Evolutionary conservation across 2,888 invertebrate genomes (phyloP), one percentile per base, ranked within the genome.

Genomic region (Nebria brevicollis): DNA sequence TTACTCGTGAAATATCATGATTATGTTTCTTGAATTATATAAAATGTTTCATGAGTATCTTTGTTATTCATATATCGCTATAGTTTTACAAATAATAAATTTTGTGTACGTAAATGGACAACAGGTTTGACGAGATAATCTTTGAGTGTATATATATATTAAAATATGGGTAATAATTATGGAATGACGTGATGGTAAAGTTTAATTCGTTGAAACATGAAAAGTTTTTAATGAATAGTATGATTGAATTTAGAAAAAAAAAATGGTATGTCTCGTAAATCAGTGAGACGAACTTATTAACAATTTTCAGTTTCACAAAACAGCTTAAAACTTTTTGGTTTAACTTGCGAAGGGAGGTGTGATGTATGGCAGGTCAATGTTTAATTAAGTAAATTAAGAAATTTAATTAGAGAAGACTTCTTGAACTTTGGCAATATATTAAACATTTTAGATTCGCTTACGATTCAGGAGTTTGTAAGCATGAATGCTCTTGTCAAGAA

Each of bases 311-410:
- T 54, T 54, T 72, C 77, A 26, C 26, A 72, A 72, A 72, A 65
- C 64, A 34, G 77, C 77, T 77, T 77, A 77, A 77, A 77, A 77
- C 72, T 77, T 68, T 72, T 43, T 25, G 54, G 11, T 54, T 54
- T 54, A 54, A 54, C 7, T 54, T 11, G 54, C 13, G 54, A 13
- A 20, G 13, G 54, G 54, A 54, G 54, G 75, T 77, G 72, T 77
- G 77, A 77, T 77, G 72, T 77, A 77, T 72, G 42, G 77, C 72
- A 77, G 70, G 72, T 77, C 77, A 54, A 77, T 77, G 77, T 77
- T 77, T 77, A 77, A 77, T 77, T 77, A 77, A 77, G 26, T 77
- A 77, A 77, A 77, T 77, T 70, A 77, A 77, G 77, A 77, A 77
- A 77, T 77, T 77, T 77, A 77, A 77, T 77, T 77, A 77, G 72